Percentiles rank a stretch among this genome's conserved stretches.
These are phyloP conservation scores for Phaetusa simplex DNA, from an alignment of 2,113 vertebrate species.

Conservation along the genomic window DNA sequence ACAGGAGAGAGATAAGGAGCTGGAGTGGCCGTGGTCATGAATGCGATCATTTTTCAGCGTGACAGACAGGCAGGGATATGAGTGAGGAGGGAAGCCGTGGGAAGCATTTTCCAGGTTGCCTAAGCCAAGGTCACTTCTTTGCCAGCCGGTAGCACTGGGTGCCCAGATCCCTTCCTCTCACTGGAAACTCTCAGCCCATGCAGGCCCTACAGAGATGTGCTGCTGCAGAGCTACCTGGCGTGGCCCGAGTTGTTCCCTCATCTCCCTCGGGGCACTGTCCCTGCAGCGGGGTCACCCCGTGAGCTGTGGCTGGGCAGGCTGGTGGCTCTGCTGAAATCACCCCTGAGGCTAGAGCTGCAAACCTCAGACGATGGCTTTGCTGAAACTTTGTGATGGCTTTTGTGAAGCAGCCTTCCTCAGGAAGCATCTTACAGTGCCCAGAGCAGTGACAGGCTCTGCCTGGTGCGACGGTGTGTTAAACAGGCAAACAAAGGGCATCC, in stretches of 20 bases:
- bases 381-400: background rate
- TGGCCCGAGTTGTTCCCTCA: background rate
- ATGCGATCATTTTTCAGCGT: background rate
- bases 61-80: background rate
- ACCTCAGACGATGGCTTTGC: background rate
- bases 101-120: background rate
- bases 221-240: background rate
- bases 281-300: accelerated
- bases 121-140: background rate
- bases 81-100: background rate
- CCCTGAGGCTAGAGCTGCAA: background rate
- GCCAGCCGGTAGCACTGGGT: background rate
- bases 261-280: background rate
- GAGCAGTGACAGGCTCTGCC: background rate
- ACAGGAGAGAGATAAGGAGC: background rate
- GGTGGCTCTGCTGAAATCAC: background rate
- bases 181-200: background rate
- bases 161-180: background rate
- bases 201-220: background rate
- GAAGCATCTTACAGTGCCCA: background rate
- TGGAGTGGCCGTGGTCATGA: background rate
- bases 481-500: background rate
- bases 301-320: background rate
- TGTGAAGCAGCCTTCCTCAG: background rate
- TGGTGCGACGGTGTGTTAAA: background rate